A percentile compares a stretch with the other conserved stretches of the same genome.
Conservation (phyloP, 2,113 vertebrate genomes). For the Paramormyrops kingsleyae region DNA sequence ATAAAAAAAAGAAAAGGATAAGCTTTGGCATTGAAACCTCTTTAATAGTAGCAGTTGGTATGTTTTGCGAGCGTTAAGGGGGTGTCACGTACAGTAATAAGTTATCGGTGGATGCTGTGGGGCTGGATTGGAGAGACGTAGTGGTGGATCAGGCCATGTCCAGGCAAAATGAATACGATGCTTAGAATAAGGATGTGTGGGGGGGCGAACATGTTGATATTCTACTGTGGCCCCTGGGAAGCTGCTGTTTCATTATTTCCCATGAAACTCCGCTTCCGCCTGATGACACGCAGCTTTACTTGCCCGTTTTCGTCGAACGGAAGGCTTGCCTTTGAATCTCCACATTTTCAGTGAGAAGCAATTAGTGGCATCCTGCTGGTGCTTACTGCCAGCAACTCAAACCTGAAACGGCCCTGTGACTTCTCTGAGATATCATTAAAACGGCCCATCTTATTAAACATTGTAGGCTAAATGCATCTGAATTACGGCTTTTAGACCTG, state of each 20-base stretch:
- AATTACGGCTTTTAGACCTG: background rate
- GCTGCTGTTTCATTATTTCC: constrained; percentile 28
- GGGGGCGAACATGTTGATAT: constrained; percentile 23
- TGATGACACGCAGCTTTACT: constrained; percentile 12
- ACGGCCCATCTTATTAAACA: constrained; percentile 10
- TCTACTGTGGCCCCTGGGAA: constrained; percentile 10
- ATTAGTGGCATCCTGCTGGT: constrained; percentile 23
- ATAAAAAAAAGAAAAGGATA: background rate
- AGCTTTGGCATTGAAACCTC: background rate
- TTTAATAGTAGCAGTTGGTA: background rate
- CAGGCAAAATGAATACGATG: background rate
- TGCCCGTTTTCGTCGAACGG: background rate
- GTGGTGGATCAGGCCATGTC: background rate
- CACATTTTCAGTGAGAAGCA: constrained; percentile 16
- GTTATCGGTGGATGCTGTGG: background rate
- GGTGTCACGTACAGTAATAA: background rate
- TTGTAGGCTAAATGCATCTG: background rate
- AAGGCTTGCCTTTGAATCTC: constrained; percentile 21
- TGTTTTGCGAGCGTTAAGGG: background rate
- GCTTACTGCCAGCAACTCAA: background rate
- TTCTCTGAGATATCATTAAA: constrained; percentile 20
- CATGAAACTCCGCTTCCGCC: constrained; percentile 18
- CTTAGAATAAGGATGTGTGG: background rate
- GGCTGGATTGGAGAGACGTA: background rate
- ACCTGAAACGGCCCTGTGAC: background rate